Conservation (phyloP, 2,797 vertebrate species). For the Gymnoscopelus microlampas region DNA sequence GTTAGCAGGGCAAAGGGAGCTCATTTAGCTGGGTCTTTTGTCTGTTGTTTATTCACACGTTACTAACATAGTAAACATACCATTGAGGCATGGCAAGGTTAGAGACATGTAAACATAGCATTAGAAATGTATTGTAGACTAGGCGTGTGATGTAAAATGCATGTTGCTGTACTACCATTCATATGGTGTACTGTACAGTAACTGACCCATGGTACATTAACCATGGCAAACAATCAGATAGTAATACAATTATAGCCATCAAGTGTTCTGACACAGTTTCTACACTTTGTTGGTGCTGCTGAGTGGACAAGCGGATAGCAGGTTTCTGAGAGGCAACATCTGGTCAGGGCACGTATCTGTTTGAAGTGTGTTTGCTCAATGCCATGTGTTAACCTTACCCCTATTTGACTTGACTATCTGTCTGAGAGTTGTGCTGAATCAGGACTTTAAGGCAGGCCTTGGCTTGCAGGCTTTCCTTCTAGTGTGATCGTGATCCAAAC, state of each 20-base stretch:
- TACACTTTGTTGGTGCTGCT: conserved; percentile 8
- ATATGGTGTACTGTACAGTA: conserved; percentile 9
- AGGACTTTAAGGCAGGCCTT: conserved; percentile 39
- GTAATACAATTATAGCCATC: too few species aligned
- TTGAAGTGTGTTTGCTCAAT: conserved; percentile 64
- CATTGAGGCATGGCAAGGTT: background rate
- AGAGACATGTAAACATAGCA: conserved; percentile 5
- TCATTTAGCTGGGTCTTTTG: background rate
- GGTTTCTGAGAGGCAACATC: conserved; percentile 45
- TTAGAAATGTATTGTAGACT: too few species aligned
- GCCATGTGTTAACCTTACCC: conserved; percentile 50
- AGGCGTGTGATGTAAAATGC: too few species aligned
- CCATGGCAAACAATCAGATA: background rate
- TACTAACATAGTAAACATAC: conserved; percentile 8
- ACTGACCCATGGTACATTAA: background rate
- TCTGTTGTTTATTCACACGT: conserved; percentile 44
- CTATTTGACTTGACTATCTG: conserved; percentile 46
- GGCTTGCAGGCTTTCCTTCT: conserved; percentile 36
- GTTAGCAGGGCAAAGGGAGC: background rate
- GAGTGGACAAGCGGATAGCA: conserved; percentile 42
- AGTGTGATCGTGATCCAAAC: conserved; percentile 29
- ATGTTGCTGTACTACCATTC: too few species aligned
- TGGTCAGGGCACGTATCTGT: conserved; percentile 59
- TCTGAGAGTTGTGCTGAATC: conserved; percentile 42
- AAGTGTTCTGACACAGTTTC: conserved; percentile 24